Percentiles rank a stretch among this genome's conserved stretches.
These are phyloP conservation scores for Campylorhamphus procurvoides DNA, from an alignment of 2,113 vertebrate species.

Conservation along the genomic window DNA sequence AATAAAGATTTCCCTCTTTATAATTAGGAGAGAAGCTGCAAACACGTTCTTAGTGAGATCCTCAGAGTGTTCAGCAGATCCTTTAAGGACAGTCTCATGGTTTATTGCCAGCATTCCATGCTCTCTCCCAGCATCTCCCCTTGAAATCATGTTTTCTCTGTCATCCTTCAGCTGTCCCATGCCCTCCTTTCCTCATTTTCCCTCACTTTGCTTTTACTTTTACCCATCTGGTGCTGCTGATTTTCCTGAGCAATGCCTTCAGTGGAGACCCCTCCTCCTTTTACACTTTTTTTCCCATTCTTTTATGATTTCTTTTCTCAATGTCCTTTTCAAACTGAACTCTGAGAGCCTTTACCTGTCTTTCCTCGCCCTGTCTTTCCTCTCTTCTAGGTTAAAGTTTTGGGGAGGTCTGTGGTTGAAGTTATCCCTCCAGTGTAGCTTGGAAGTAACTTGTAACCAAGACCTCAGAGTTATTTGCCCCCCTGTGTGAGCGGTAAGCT, in stretches of 20 bases:
- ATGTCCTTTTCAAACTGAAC: conserved; percentile 29
- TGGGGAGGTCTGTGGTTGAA: conserved; percentile 68
- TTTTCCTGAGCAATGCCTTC: neutral
- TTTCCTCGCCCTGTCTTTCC: conserved; percentile 62
- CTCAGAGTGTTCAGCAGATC: neutral
- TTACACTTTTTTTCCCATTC: neutral
- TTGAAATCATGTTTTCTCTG: neutral
- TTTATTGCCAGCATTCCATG: neutral
- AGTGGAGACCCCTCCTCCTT: neutral
- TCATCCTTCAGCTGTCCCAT: neutral
- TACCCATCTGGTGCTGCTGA: neutral
- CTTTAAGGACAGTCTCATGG: neutral
- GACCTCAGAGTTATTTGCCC: conserved; percentile 60
- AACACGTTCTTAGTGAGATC: accelerated
- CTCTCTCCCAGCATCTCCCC: neutral
- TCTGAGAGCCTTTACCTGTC: conserved; percentile 36
- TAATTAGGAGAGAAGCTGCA: neutral
- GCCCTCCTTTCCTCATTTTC: neutral
- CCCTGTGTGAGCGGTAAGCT: conserved; percentile 50
- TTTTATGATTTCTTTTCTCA: neutral
- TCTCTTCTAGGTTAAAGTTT: conserved; percentile 67
- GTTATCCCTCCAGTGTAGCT: conserved; percentile 50
- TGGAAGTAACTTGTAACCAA: conserved; percentile 64
- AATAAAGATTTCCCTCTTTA: neutral
- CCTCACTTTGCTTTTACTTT: neutral